Evolutionary conservation across 2,797 vertebrate genomes (phyloP).

Genomic region (Leptoclinus maculatus): DNA sequence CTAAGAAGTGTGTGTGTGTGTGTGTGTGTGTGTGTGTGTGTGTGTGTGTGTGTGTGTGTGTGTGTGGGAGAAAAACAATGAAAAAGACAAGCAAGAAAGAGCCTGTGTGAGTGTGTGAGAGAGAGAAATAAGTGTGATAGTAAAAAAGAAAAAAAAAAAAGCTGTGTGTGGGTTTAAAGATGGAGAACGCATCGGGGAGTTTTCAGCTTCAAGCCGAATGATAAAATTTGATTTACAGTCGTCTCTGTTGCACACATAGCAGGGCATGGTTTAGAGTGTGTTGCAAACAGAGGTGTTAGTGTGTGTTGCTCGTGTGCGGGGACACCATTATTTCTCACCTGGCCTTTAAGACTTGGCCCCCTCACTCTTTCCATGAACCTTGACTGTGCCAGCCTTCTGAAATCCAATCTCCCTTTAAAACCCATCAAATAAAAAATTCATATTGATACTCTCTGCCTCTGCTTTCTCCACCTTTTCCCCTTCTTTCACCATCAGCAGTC

Average conservation of each 20-base stretch:
- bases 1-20: conserved; percentile 11
- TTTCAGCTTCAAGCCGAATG: conserved; percentile 18
- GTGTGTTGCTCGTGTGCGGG: conserved; percentile 36
- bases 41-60: conserved; percentile 36
- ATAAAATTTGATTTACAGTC: conserved; percentile 13
- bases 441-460: conserved; percentile 76
- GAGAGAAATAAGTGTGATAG: neutral
- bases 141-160: neutral
- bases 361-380: conserved; percentile 64
- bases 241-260: neutral
- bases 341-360: conserved; percentile 53
- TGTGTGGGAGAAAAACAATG: neutral
- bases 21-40: conserved; percentile 23
- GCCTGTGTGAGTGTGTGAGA: conserved; percentile 11
- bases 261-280: neutral
- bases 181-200: conserved; percentile 4
- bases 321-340: conserved; percentile 48
- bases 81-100: neutral
- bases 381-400: conserved; percentile 67
- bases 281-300: conserved; percentile 17
- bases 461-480: conserved; percentile 60
- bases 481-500: conserved; percentile 66
- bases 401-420: conserved; percentile 82
- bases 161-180: conserved; percentile 9
- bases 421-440: conserved; percentile 84